These are phyloP conservation scores for Bradypus variegatus DNA, from an alignment of 2,797 vertebrate genomes.

Conservation along the genomic window DNA sequence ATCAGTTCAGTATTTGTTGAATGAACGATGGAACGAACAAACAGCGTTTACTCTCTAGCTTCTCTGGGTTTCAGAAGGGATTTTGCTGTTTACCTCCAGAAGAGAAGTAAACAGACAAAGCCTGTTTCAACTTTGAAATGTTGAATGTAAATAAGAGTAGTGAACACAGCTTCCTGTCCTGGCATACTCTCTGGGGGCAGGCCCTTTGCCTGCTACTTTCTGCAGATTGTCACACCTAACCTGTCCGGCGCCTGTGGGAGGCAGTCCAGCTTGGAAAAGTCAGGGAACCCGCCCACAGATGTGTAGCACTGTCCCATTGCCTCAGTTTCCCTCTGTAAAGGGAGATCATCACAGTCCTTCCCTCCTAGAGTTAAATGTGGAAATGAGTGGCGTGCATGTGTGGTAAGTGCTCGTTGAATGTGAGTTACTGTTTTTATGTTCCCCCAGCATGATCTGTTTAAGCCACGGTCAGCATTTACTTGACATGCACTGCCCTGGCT, in stretches of 20 bases:
- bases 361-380: accelerated
- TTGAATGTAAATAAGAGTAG: background rate
- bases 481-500: accelerated
- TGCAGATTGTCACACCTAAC: accelerated
- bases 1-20: background rate
- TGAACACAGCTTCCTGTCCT: background rate
- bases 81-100: background rate
- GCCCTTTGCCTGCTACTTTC: background rate
- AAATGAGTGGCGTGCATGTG: accelerated
- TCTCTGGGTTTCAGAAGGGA: background rate
- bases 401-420: accelerated
- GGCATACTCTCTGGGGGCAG: accelerated
- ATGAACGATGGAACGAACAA: background rate
- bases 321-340: background rate
- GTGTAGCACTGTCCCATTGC: background rate
- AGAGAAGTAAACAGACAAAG: background rate
- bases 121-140: background rate
- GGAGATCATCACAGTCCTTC: too few species aligned
- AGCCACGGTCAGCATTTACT: accelerated
- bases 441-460: background rate
- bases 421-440: accelerated
- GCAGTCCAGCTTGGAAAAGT: background rate
- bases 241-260: accelerated
- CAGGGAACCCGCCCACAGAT: background rate
- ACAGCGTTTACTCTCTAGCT: background rate